A percentile compares a stretch with the other conserved stretches of the same genome.
Evolutionary conservation across 92 coral and sea anemone genomes (phyloP).

Genomic region (Parazoanthus atlanticus): DNA sequence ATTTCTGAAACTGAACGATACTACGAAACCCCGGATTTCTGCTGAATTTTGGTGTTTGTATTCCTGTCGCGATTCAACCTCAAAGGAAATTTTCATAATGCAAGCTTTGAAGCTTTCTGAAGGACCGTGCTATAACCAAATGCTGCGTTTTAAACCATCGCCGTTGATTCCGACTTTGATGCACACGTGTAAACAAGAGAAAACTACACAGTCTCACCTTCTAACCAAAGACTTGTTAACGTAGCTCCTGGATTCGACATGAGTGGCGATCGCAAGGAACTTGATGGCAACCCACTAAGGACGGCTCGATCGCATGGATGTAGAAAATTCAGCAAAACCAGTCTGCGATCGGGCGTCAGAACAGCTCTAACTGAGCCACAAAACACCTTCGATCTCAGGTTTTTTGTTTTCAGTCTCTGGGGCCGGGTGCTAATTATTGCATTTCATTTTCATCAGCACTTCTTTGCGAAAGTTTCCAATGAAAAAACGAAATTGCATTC

Average conservation of each 20-base stretch:
- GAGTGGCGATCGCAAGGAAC: constrained; percentile 64
- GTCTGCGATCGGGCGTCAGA: constrained; percentile 17
- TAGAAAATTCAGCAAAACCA: constrained; percentile 57
- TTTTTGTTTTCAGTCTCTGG: not conserved
- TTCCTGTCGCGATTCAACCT: not conserved
- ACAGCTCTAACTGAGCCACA: constrained; percentile 12
- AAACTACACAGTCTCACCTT: constrained; percentile 66
- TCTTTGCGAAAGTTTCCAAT: constrained; percentile 42
- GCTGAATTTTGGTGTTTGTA: not conserved
- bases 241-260: constrained; percentile 94
- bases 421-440: constrained; percentile 10
- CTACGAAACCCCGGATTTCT: not conserved
- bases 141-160: not conserved
- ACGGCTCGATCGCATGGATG: constrained; percentile 83
- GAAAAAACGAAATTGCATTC: constrained; percentile 33
- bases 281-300: constrained; percentile 45
- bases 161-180: not conserved
- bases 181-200: constrained; percentile 62
- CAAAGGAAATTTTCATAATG: not conserved
- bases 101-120: constrained; percentile 12
- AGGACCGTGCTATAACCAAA: not conserved
- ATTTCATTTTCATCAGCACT: constrained; percentile 30
- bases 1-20: constrained; percentile 6
- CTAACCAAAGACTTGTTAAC: constrained; percentile 92
- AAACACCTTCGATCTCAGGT: constrained; percentile 37